Percentiles rank a stretch among this genome's conserved stretches.
Conservation (phyloP, 2,113 vertebrate species). For the Platichthys stellatus region DNA sequence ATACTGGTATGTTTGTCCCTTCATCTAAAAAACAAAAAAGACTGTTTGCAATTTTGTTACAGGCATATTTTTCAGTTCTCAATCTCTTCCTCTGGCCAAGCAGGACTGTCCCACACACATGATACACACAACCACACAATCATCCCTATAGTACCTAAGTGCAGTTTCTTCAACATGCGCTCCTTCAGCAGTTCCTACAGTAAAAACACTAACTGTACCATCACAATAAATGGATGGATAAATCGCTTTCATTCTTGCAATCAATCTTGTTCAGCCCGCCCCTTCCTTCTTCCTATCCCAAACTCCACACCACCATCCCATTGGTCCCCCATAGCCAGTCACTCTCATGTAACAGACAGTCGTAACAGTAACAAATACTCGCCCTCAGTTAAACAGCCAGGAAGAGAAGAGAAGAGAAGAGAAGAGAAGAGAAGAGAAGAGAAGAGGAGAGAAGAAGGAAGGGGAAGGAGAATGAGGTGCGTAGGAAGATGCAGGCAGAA, state of each 20-base stretch:
- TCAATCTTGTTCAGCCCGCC: conserved; percentile 35
- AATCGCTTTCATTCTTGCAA: conserved; percentile 41
- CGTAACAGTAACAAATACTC: conserved; percentile 63
- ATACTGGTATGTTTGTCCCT: conserved; percentile 70
- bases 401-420: conserved; percentile 9
- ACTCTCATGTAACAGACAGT: conserved; percentile 63
- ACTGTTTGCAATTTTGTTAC: conserved; percentile 51
- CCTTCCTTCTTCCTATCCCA: conserved; percentile 18
- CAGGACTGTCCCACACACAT: conserved; percentile 26
- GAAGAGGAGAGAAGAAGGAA: not conserved
- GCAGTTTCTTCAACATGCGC: conserved; percentile 60
- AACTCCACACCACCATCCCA: conserved; percentile 10
- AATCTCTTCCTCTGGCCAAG: conserved; percentile 43
- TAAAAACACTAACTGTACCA: conserved; percentile 68
- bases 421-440: too few species aligned
- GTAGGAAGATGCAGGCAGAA: conserved; percentile 22
- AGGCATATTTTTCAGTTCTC: conserved; percentile 56
- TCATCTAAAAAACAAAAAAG: conserved; percentile 61
- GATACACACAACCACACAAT: conserved; percentile 49
- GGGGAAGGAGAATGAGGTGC: conserved; percentile 26
- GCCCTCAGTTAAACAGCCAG: conserved; percentile 59
- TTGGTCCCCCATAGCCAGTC: conserved; percentile 28
- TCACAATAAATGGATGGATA: conserved; percentile 70
- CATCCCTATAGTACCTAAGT: conserved; percentile 60
- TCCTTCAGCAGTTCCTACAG: conserved; percentile 63